Base-by-base conservation (phyloP, 2,888 invertebrate species). In the Panzeria rudis region DNA sequence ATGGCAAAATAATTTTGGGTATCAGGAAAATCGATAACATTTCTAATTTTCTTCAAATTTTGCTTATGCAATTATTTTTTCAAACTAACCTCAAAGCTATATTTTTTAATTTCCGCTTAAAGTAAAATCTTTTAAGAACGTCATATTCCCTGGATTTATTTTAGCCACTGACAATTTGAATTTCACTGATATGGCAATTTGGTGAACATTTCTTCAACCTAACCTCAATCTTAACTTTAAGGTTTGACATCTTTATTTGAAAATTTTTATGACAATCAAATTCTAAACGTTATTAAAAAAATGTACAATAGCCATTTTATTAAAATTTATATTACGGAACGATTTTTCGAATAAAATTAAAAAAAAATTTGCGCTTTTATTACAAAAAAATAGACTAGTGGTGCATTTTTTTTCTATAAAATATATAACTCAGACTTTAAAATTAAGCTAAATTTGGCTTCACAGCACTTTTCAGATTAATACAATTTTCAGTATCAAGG, bases 51-150 rank as follows among this genome's bases (percentile, higher is more conserved):
- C 23, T 0, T 13, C 11, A 38, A 61, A 73, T 62, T 38, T 9
- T 1, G 0, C 0, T 11, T 20, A 4, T 20, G 15, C 32, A n/a
- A 47, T 11, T 5, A 3, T 32, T 50, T 62, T 7, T 62, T 52
- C 50, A 61, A 61, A 3, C 8, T 72, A 73, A 73, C 56, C 71
- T 72, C 56, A 72, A 59, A 72, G 6, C 47, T 35, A n/a, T n/a
- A 35, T 73, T 23, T 15, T n/a, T 8, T 2, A 47, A 23, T 47
- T 56, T n/a, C 0, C 15, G 0, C 0, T 32, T 44, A 41, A 41
- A 20, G 13, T 29, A 0, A 13, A 44, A 32, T 17, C 7, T 9
- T 15, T 7, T 0, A 5, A 25, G 1, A 2, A 3, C n/a, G 2
- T 54, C 54, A 11, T 2, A 11, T 23, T 54, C 0, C 1, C 20